Conservation (phyloP, 2,113 vertebrate species). For the Eublepharis macularius region DNA sequence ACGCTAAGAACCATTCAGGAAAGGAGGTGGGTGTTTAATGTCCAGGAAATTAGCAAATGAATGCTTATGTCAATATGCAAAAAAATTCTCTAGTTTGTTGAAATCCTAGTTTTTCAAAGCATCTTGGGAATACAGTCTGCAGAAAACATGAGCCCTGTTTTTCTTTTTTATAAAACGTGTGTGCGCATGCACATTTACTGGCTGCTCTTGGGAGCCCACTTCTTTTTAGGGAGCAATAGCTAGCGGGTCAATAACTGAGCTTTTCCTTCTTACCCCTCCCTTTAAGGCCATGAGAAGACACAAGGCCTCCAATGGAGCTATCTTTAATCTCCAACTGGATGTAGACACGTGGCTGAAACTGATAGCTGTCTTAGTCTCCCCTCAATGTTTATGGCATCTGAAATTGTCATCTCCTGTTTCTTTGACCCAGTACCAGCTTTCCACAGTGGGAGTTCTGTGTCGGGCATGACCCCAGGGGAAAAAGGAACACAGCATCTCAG, state of each 20-base stretch:
- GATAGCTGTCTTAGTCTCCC: constrained; percentile 39
- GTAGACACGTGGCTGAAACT: constrained; percentile 40
- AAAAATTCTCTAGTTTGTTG: constrained; percentile 75
- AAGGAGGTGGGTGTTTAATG: constrained; percentile 61
- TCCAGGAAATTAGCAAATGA: constrained; percentile 85
- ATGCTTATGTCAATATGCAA: constrained; percentile 83
- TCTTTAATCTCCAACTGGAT: constrained; percentile 21
- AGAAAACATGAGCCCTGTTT: constrained; percentile 65
- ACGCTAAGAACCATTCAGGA: constrained; percentile 70
- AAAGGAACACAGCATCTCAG: constrained; percentile 73
- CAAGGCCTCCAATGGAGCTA: background rate
- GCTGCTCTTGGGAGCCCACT: constrained; percentile 17
- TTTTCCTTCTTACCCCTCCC: constrained; percentile 22
- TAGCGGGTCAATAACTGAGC: background rate
- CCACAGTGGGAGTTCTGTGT: constrained; percentile 82
- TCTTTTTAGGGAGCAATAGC: constrained; percentile 43
- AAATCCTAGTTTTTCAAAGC: constrained; percentile 72
- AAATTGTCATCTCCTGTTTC: constrained; percentile 61
- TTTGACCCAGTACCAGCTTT: constrained; percentile 76
- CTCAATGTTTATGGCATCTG: constrained; percentile 33
- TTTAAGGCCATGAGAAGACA: constrained; percentile 46
- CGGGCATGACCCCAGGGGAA: constrained; percentile 71
- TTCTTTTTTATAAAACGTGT: too few relatives aligned
- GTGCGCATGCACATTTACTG: too few relatives aligned
- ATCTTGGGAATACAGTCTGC: constrained; percentile 54